Conservation (phyloP, 1,140 invertebrate genomes). For the Trichonephila clavipes region DNA sequence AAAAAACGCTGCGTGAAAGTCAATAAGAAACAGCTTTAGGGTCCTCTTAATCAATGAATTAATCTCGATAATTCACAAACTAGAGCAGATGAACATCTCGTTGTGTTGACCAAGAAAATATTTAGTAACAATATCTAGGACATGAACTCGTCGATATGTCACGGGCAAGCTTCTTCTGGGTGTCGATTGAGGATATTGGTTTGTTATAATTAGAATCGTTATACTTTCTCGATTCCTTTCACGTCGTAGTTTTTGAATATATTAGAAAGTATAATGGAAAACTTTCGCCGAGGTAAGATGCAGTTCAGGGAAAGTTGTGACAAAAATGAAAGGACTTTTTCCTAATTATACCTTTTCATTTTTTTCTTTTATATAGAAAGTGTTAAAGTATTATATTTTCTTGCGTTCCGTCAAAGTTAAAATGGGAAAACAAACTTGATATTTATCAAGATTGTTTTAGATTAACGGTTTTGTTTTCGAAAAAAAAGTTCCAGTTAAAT, state of each 20-base stretch:
- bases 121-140: not conserved
- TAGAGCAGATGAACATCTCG: not conserved
- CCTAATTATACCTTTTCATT: no score
- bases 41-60: not conserved
- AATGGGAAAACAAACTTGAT: no score
- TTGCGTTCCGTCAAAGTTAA: no score
- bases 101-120: not conserved
- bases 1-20: not conserved
- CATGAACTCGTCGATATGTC: slow-evolving; percentile 12
- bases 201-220: slow-evolving; percentile 20
- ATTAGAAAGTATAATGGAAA: not conserved
- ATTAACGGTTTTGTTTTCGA: no score
- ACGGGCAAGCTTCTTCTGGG: not conserved
- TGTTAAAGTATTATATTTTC: not conserved
- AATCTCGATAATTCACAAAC: not conserved
- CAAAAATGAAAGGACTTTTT: no score
- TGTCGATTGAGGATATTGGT: slow-evolving; percentile 10
- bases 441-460: no score
- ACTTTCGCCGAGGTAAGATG: not conserved
- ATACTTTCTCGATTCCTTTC: not conserved
- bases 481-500: no score
- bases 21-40: not conserved
- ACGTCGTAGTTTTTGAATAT: not conserved
- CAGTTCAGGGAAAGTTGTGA: not conserved
- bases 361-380: no score